Evolutionary conservation across 2,888 invertebrate genomes (phyloP).

Genomic region (Acleris laterana): DNA sequence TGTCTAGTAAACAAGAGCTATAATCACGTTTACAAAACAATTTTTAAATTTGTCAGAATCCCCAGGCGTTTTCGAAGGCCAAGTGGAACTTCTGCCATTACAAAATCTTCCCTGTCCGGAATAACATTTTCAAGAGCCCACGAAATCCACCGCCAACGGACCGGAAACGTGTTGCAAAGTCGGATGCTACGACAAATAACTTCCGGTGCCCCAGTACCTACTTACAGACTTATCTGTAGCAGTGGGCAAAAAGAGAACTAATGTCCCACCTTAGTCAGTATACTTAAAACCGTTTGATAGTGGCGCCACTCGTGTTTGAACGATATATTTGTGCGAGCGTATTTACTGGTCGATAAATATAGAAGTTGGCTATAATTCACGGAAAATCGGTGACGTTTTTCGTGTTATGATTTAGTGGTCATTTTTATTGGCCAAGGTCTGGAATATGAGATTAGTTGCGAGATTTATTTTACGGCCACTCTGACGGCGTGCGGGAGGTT

Average conservation of each 20-base stretch:
- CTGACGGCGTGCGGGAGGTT: not conserved
- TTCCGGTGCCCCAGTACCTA: constrained; percentile 43
- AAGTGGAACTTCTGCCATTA: constrained; percentile 15
- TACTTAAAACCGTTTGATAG: not conserved
- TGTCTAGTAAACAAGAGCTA: too few species aligned
- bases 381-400: constrained; percentile 17
- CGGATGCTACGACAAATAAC: constrained; percentile 49
- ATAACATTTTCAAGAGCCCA: constrained; percentile 44
- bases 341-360: constrained; percentile 17
- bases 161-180: constrained; percentile 45
- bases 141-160: constrained; percentile 41
- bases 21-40: too few species aligned
- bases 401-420: constrained; percentile 20
- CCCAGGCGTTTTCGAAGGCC: not conserved
- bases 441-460: constrained; percentile 9
- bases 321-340: not conserved
- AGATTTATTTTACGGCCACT: constrained; percentile 7
- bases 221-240: constrained; percentile 15
- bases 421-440: constrained; percentile 22
- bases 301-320: constrained; percentile 1
- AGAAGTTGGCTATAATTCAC: constrained; percentile 13
- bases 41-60: not conserved
- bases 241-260: constrained; percentile 20
- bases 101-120: constrained; percentile 32
- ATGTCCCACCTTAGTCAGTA: not conserved